A percentile compares a stretch with the other conserved stretches of the same genome.
phyloP scores from a whole-genome alignment of 2,888 invertebrate genomes.

The Cephalotes varians region DNA sequence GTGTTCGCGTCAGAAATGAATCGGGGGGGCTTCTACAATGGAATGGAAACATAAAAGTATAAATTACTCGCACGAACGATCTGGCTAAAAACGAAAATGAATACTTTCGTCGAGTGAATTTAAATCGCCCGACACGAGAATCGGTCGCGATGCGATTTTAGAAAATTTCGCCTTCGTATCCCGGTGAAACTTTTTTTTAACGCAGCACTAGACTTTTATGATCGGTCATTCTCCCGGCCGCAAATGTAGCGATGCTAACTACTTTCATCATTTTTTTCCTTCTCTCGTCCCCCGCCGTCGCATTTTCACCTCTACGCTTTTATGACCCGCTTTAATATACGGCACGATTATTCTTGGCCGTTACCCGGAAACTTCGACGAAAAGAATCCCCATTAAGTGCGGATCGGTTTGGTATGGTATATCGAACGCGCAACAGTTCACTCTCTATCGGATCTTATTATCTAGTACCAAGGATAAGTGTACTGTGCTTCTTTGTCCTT shows the following conservation, averaged over 20 bases:
- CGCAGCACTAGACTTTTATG: slow-evolving; percentile 69
- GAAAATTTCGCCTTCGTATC: slow-evolving; percentile 48
- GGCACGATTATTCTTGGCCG: slow-evolving; percentile 72
- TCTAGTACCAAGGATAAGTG: slow-evolving; percentile 54
- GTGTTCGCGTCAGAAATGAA: slow-evolving; percentile 31
- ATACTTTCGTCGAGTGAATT: slow-evolving; percentile 29
- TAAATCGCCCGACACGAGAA: slow-evolving; percentile 35
- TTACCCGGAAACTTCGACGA: slow-evolving; percentile 69
- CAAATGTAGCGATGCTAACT: slow-evolving; percentile 76
- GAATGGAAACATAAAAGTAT: slow-evolving; percentile 44
- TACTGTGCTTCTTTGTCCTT: not conserved
- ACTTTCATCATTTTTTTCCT: slow-evolving; percentile 60
- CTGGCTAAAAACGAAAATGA: slow-evolving; percentile 27
- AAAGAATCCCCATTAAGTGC: slow-evolving; percentile 68
- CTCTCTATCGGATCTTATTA: slow-evolving; percentile 63
- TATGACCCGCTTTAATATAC: slow-evolving; percentile 70
- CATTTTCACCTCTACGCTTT: slow-evolving; percentile 57
- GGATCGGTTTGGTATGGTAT: slow-evolving; percentile 45
- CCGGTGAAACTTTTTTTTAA: slow-evolving; percentile 33
- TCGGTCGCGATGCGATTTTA: slow-evolving; percentile 35
- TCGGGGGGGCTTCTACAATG: slow-evolving; percentile 1
- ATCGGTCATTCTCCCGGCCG: slow-evolving; percentile 70
- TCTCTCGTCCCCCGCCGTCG: not conserved
- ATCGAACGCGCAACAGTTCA: slow-evolving; percentile 52
- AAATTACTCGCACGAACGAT: slow-evolving; percentile 42